phyloP scores from a whole-genome alignment of 2,113 vertebrate species.

The Patagioenas fasciata region DNA sequence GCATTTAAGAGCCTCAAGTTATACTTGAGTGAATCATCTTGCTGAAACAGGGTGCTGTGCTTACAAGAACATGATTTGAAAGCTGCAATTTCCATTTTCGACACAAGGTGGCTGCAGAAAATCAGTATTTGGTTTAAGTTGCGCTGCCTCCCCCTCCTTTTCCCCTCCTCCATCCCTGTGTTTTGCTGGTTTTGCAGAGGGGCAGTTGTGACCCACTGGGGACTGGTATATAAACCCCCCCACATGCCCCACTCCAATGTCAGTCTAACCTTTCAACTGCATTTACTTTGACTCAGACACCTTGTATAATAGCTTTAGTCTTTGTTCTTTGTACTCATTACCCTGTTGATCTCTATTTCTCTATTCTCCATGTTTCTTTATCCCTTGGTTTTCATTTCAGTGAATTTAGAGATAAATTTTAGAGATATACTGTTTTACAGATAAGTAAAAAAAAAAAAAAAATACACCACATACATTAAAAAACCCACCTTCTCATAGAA shows the following conservation, averaged over 20 bases:
- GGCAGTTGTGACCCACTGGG: not conserved
- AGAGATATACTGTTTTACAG: not conserved
- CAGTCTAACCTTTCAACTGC: not conserved
- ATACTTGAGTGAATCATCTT: accelerated
- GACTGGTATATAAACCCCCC: too few relatives aligned
- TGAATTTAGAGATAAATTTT: not conserved
- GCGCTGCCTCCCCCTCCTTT: accelerated
- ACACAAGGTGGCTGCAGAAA: conserved; percentile 60
- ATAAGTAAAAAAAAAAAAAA: not conserved
- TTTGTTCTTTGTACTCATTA: not conserved
- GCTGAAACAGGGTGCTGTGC: accelerated
- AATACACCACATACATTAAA: not conserved
- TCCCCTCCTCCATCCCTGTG: accelerated
- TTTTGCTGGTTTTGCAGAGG: not conserved
- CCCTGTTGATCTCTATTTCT: not conserved
- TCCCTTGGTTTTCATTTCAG: not conserved
- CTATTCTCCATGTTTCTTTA: not conserved
- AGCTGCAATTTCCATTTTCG: not conserved
- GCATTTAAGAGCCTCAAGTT: not conserved
- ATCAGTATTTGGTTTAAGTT: not conserved
- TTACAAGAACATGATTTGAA: not conserved
- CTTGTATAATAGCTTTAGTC: not conserved
- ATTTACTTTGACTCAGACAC: not conserved
- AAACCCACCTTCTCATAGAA: not conserved
- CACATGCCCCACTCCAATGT: accelerated